Base-by-base conservation (phyloP, 1,140 invertebrate genomes). In the Spodoptera frugiperda region DNA sequence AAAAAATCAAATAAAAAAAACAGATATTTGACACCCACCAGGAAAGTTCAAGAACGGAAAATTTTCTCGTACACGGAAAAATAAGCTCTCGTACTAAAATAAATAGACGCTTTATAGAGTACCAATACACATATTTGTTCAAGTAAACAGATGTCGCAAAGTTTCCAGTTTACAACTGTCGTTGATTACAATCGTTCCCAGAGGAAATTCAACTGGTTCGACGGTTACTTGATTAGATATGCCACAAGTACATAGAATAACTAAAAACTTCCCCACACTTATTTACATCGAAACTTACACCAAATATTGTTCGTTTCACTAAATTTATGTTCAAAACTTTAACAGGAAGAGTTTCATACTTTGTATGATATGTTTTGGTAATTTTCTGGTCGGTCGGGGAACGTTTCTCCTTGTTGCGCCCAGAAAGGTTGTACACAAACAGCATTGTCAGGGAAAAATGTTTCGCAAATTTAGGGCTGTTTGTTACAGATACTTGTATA, bases 151-250 rank as follows among this genome's bases (percentile, higher is more conserved):
- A 57, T 21, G 19, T 19, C 10, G 33, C 19, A 72, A 72, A 12
- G 19, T 61, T 39, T 39, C 21, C 12, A 44, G 44, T 49, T 25
- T 25, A 17, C 48, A 67, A 10, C 71, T 59, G 55, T 33, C 49
- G 30, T 48, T 72, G 70, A 72, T 78, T 78, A 55, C 68, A 46
- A 48, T 73, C 19, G 8, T 39, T 55, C 68, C 76, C 76, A 25
- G 14, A 73, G 76, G 70, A 78, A 72, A 78, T 78, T 65, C 46
- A 12, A 77, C 55, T 33, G n/a, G n/a, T n/a, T 33, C 8, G 57
- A 25, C 33, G 17, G 54, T 59, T 17, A 65, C 70, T 78, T 78
- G 57, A 78, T 78, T 72, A 65, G 67, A 71, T 73, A 73, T 65
- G 72, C 48, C 21, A 39, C 19, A 46, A 65, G 51, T 46, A 25